Percentiles rank a stretch among this genome's conserved stretches.
Evolutionary conservation across 2,113 vertebrate species (phyloP).

Genomic region (Phalacrocorax brasilianus): DNA sequence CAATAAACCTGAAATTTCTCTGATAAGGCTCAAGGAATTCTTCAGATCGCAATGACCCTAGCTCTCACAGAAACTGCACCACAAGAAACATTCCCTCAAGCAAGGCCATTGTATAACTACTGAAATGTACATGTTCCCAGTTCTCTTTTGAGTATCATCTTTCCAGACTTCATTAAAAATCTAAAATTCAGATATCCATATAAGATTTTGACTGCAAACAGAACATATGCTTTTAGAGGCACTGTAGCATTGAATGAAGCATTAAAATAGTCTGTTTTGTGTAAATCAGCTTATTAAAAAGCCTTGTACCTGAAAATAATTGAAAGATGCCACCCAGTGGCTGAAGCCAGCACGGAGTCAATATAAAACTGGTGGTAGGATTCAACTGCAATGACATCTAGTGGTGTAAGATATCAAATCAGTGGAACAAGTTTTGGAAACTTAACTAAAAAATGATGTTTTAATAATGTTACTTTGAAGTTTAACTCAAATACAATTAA

Average conservation of each 20-base stretch:
- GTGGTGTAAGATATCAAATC: neutral
- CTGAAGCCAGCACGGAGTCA: neutral
- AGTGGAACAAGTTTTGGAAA: fast-evolving
- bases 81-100: neutral
- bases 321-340: constrained; percentile 65
- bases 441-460: neutral
- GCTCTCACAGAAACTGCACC: neutral
- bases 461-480: neutral
- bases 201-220: neutral
- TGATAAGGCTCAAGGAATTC: neutral
- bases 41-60: neutral
- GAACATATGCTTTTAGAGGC: neutral
- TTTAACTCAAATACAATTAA: neutral
- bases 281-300: neutral
- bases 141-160: neutral
- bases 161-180: neutral
- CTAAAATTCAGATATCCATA: neutral
- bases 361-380: fast-evolving
- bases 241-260: neutral
- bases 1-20: neutral
- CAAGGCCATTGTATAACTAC: neutral
- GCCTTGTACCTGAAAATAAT: neutral
- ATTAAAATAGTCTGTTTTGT: neutral
- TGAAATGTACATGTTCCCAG: neutral
- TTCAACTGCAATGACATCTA: constrained; percentile 53